Evolutionary conservation across 1,140 invertebrate species (phyloP).

Genomic region (Saccostrea glomerata): DNA sequence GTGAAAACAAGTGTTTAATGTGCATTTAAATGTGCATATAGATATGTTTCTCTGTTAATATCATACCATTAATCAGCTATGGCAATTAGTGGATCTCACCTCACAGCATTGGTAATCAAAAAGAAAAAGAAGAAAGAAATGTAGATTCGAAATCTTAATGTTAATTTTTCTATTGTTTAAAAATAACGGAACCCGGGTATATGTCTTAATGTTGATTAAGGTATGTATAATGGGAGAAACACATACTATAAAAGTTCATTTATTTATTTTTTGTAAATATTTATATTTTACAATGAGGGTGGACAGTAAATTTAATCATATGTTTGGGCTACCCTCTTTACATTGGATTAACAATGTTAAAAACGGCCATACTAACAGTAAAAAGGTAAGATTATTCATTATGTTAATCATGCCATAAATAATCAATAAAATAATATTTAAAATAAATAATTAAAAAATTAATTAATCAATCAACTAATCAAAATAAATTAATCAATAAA

Average conservation of each 20-base stretch:
- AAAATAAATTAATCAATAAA: too few relatives aligned
- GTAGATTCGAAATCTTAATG: conserved; percentile 33
- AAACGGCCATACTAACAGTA: background rate
- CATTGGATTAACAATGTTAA: background rate
- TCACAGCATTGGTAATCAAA: background rate
- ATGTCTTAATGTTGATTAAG: background rate
- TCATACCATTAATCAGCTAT: background rate
- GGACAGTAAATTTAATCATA: background rate
- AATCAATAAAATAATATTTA: too few relatives aligned
- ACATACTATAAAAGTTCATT: background rate
- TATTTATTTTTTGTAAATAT: background rate
- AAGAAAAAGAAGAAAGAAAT: background rate
- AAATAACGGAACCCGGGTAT: background rate
- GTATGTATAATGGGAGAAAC: background rate
- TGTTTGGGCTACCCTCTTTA: background rate
- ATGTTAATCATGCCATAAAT: too few relatives aligned
- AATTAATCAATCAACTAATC: too few relatives aligned
- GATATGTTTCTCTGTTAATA: background rate
- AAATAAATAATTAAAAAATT: too few relatives aligned
- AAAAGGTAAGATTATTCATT: background rate
- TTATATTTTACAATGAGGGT: background rate
- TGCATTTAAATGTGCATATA: conserved; percentile 17
- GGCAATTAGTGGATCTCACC: background rate
- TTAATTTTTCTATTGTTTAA: background rate
- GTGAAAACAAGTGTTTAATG: background rate